Conservation (phyloP, 2,113 vertebrate genomes). For the Cynoglossus semilaevis region DNA sequence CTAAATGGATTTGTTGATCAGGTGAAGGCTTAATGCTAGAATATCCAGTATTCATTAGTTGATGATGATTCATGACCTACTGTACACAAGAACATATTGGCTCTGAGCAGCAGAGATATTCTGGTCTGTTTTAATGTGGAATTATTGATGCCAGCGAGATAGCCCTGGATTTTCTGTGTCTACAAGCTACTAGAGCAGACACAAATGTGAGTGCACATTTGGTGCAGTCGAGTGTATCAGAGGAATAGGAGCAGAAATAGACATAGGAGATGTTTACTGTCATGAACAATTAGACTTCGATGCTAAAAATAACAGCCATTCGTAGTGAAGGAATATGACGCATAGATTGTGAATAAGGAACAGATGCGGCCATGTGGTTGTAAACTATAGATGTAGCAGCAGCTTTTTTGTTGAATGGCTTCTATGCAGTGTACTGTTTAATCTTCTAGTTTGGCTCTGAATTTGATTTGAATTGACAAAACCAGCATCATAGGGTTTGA, state of each 20-base stretch:
- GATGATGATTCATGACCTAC: too few species aligned
- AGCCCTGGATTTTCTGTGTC: background rate
- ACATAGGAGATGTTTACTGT: conserved; percentile 34
- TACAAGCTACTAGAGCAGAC: conserved; percentile 30
- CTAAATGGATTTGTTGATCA: conserved; percentile 89
- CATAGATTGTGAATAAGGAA: too few species aligned
- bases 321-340: conserved; percentile 8
- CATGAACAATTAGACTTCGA: conserved; percentile 30
- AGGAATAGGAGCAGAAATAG: conserved; percentile 19
- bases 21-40: conserved; percentile 68
- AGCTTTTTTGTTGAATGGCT: too few species aligned
- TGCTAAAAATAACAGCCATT: conserved; percentile 39
- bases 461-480: too few species aligned
- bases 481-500: too few species aligned
- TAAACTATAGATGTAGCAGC: too few species aligned
- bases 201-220: conserved; percentile 20
- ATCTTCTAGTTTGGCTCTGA: too few species aligned
- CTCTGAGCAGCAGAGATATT: background rate
- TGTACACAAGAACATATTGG: background rate
- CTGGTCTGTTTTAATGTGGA: conserved; percentile 1
- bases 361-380: too few species aligned
- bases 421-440: too few species aligned
- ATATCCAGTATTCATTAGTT: too few species aligned
- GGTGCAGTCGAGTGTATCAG: conserved; percentile 37
- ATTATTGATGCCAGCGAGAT: conserved; percentile 18